Conservation (phyloP, 2,888 invertebrate genomes). For the Drosophila niveifrons region DNA sequence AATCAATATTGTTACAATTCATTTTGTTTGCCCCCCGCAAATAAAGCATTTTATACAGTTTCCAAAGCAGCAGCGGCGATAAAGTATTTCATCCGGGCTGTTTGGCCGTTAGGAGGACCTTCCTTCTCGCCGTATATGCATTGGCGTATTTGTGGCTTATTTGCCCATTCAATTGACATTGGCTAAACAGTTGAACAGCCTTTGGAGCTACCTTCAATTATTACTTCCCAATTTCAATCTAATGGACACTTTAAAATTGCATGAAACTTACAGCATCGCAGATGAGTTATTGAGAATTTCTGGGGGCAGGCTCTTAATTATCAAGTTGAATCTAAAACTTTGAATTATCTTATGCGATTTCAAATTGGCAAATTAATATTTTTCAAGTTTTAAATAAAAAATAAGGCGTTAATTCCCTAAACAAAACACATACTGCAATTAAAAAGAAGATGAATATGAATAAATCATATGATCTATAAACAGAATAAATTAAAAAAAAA, state of each 20-base stretch:
- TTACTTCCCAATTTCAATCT: background rate
- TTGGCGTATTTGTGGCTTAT: slow-evolving; percentile 39
- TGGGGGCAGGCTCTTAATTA: too few relatives aligned
- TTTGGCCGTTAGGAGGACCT: slow-evolving; percentile 19
- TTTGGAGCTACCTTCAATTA: background rate
- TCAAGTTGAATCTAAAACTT: too few relatives aligned
- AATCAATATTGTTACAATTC: slow-evolving; percentile 81
- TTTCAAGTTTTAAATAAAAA: too few relatives aligned
- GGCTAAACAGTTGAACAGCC: slow-evolving; percentile 32
- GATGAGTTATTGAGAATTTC: too few relatives aligned
- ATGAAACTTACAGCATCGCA: background rate
- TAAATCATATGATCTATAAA: too few relatives aligned
- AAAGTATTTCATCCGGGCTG: slow-evolving; percentile 39
- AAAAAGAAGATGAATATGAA: too few relatives aligned
- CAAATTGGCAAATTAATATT: too few relatives aligned
- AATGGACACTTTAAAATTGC: slow-evolving; percentile 30
- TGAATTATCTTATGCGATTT: too few relatives aligned
- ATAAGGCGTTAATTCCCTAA: too few relatives aligned
- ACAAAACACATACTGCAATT: too few relatives aligned
- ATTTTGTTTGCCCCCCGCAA: slow-evolving; percentile 77
- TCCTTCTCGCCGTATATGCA: slow-evolving; percentile 19
- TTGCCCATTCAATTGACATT: slow-evolving; percentile 59
- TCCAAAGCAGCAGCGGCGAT: slow-evolving; percentile 28
- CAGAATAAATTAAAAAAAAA: too few relatives aligned
- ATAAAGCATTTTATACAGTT: slow-evolving; percentile 75